phyloP scores from a whole-genome alignment of 2,888 invertebrate genomes.

The Scaptomyza parva region DNA sequence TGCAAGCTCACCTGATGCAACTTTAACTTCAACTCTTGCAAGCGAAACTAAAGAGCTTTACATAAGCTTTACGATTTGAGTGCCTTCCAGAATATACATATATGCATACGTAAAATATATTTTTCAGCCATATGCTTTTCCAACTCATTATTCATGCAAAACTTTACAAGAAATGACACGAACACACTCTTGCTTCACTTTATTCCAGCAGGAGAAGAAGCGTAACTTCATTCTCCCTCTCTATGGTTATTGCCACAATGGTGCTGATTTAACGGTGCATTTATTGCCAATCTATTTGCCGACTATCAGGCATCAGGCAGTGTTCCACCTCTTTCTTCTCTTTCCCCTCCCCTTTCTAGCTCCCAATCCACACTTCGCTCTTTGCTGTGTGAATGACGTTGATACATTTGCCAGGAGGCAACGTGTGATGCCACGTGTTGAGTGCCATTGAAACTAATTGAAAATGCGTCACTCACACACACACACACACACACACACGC shows the following conservation, averaged over 20 bases:
- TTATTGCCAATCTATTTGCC: slow-evolving; percentile 74
- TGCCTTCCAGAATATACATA: background rate
- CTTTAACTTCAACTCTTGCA: slow-evolving; percentile 4
- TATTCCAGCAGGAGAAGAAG: slow-evolving; percentile 1
- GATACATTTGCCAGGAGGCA: slow-evolving; percentile 64
- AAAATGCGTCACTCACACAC: slow-evolving; percentile 62
- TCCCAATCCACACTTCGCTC: background rate
- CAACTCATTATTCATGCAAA: slow-evolving; percentile 61
- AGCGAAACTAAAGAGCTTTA: slow-evolving; percentile 14
- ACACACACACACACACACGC: slow-evolving; percentile 16
- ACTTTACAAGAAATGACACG: slow-evolving; percentile 47
- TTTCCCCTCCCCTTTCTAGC: background rate
- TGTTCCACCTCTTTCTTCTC: background rate
- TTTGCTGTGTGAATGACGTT: slow-evolving; percentile 54
- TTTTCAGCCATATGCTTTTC: slow-evolving; percentile 11
- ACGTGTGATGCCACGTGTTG: slow-evolving; percentile 57
- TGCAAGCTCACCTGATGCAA: slow-evolving; percentile 8
- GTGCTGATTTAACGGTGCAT: slow-evolving; percentile 73
- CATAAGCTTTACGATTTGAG: slow-evolving; percentile 1
- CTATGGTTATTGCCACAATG: slow-evolving; percentile 47
- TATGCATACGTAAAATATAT: background rate
- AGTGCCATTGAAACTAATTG: slow-evolving; percentile 75
- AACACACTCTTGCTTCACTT: slow-evolving; percentile 13
- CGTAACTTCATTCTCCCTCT: background rate
- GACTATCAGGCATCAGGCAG: slow-evolving; percentile 55